Base-by-base conservation (phyloP, 2,888 invertebrate species). In the Bombylius discolor region DNA sequence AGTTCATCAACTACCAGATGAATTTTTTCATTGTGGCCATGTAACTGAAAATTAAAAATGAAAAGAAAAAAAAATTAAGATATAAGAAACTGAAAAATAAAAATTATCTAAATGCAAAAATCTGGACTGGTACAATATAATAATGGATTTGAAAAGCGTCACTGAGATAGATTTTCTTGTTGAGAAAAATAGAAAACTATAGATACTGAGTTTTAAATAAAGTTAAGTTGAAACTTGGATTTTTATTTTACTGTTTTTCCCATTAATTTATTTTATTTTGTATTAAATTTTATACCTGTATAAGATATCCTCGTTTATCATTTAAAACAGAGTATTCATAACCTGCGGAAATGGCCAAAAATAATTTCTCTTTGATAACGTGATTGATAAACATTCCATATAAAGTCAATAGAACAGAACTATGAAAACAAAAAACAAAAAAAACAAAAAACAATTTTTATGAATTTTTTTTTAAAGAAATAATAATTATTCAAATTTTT, bases 1-100 rank as follows among this genome's bases (percentile, higher is more conserved):
- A 89, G 78, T 36, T 81, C 74, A 55, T 81, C 78, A 59, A 88
- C 74, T 42, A 89, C 72, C 51, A 83, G 68, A 81, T 85, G 67
- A 7, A 70, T n/a, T 48, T 61, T 59, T 56, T 63, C 60, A 51
- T 56, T 61, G 31, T 56, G 60, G 31, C 61, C 61, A 13, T 9
- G n/a, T 5, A 48, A 47, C 56, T 36, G 9, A 23, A 23, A 23
- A 23, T 23, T 23, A 23, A 23, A 23, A 23, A 23, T 23, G 23
- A 1, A 23, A 23, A 23, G 3, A 23, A 23, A 23, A 23, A 23
- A 23, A 23, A 23, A 23, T 2, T 2, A 23, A 23, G 23, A 23
- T 23, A 23, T 23, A 23, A 23, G 23, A 23, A 23, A 23, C 23
- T 23, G 23, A 23, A 23, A 23, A 23, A 23, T 23, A 23, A 23